These are phyloP conservation scores for Steinernema scapterisci DNA, from an alignment of 2,888 invertebrate genomes.

Conservation along the genomic window DNA sequence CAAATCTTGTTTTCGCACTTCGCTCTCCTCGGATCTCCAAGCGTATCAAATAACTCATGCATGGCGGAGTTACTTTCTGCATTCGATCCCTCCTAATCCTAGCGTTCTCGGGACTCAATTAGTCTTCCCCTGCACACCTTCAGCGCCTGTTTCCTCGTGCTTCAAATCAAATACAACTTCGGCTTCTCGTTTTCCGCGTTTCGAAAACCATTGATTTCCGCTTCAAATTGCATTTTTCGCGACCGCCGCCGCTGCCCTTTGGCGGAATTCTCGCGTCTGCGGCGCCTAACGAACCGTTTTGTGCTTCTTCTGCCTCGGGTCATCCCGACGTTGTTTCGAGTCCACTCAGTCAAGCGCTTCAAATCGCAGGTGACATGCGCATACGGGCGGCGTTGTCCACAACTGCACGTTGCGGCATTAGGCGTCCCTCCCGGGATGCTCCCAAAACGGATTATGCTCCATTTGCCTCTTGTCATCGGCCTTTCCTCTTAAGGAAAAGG, in stretches of 20 bases:
- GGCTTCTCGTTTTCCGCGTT: neutral
- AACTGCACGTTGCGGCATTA: neutral
- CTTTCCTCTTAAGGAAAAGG: neutral
- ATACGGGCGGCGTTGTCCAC: neutral
- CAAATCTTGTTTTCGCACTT: neutral
- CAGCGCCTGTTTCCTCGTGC: neutral
- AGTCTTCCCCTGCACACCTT: neutral
- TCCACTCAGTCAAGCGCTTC: no score
- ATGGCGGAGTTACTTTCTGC: no score
- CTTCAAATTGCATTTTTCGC: slow-evolving; percentile 18
- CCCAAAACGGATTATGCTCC: slow-evolving; percentile 16
- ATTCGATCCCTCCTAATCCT: no score
- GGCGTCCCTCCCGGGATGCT: neutral
- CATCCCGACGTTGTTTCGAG: neutral
- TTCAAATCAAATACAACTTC: slow-evolving; percentile 15
- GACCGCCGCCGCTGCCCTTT: slow-evolving; percentile 7
- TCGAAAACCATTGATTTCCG: slow-evolving; percentile 21
- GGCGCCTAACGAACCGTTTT: slow-evolving; percentile 5
- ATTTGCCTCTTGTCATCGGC: neutral
- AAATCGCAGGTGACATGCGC: slow-evolving; percentile 26
- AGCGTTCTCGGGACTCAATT: neutral
- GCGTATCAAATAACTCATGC: neutral
- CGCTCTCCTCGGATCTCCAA: neutral
- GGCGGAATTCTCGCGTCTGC: neutral
- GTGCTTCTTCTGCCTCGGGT: neutral